Evolutionary conservation across 2,888 invertebrate genomes (phyloP).

Genomic region (Pristionchus mayeri): DNA sequence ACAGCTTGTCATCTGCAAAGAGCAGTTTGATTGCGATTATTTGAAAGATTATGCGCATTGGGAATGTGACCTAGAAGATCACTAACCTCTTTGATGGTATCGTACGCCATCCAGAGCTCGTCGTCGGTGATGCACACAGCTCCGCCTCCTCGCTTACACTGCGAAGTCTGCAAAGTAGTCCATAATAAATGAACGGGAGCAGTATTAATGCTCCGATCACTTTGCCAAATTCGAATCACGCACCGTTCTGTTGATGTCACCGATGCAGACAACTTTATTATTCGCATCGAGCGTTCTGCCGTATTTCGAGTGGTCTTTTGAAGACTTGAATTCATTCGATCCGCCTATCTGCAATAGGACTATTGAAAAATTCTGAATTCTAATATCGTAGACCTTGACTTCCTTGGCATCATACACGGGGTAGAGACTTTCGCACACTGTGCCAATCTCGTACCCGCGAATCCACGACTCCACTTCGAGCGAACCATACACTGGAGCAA

Average conservation of each 20-base stretch:
- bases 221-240: too few species aligned
- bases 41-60: too few species aligned
- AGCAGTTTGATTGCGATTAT: too few species aligned
- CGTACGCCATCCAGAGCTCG: conserved; percentile 83
- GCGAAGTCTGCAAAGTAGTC: conserved; percentile 84
- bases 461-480: conserved; percentile 90
- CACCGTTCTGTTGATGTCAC: conserved; percentile 93
- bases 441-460: conserved; percentile 81
- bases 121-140: conserved; percentile 86
- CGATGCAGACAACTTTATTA: conserved; percentile 87
- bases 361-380: background rate
- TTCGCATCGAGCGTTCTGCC: conserved; percentile 80
- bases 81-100: conserved; percentile 70
- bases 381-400: conserved; percentile 53
- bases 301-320: conserved; percentile 90
- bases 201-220: too few species aligned
- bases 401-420: conserved; percentile 63
- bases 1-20: too few species aligned
- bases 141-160: conserved; percentile 88
- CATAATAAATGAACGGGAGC: too few species aligned
- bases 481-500: conserved; percentile 84
- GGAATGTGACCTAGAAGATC: too few species aligned
- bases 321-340: conserved; percentile 71
- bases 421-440: conserved; percentile 59
- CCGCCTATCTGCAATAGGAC: conserved; percentile 57